Evolutionary conservation across 2,888 invertebrate species (phyloP), one percentile per base, ranked within the genome.

Genomic region (Stegophylla sp.): DNA sequence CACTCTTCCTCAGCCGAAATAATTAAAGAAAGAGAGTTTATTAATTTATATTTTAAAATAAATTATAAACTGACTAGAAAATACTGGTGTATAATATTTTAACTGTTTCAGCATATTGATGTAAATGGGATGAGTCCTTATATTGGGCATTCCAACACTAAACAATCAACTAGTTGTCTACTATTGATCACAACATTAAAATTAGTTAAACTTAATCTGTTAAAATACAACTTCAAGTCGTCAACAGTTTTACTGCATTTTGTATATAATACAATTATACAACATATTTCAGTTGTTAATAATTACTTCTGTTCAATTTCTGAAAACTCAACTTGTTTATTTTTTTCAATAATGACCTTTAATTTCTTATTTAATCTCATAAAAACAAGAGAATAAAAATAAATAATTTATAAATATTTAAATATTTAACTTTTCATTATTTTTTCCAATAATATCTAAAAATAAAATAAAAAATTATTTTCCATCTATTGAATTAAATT

Each of bases 81-180:
- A 67, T 77, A 79, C 69, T 71, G 69, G 69, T 77, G 67, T 77
- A 67, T 79, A 79, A 79, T 79, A 71, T 79, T 79, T 79, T 79
- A 69, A 79, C 26, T 79, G 79, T 79, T 79, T 79, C 79, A 79
- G 79, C 79, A 69, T 69, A 48, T 76, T 77, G 67, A 59, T 77
- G 77, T 77, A 59, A 67, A 79, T 77, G 53, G 75, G 75, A 79
- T 71, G 79, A 79, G 48, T 79, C 79, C 77, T 77, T 56, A 77
- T 59, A 69, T 76, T 51, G 53, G 75, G n/a, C 75, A 76, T 76
- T 76, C 75, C 66, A 76, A 76, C 74, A 74, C 23, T 74, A 74
- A 74, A 74, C 75, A 76, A 76, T 43, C 75, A 76, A 76, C 75
- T 76, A 63, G 48, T 73, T 74, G 63, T 76, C 75, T 76, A 43